These are phyloP conservation scores for Heliconius hewitsoni DNA, from an alignment of 1,140 invertebrate genomes.

Conservation along the genomic window DNA sequence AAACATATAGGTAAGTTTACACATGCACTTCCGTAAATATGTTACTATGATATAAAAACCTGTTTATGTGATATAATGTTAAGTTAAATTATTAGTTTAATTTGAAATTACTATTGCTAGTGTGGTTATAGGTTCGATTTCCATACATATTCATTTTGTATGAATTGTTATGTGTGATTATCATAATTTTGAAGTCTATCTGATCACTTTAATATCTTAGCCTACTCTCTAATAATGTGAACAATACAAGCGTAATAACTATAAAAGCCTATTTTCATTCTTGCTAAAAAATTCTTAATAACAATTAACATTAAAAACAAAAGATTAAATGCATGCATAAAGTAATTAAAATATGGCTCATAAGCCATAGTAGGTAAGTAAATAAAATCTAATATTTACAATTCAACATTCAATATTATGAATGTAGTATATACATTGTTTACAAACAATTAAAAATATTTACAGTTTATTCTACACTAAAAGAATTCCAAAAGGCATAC, in stretches of 20 bases:
- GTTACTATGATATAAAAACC: not conserved
- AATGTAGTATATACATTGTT: not conserved
- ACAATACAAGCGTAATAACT: too few relatives aligned
- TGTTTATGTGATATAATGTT: not conserved
- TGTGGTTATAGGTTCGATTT: not conserved
- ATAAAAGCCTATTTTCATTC: too few relatives aligned
- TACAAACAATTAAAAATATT: not conserved
- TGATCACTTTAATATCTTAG: too few relatives aligned
- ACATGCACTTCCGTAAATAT: slow-evolving; percentile 9
- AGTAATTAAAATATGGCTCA: not conserved
- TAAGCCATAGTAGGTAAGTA: not conserved
- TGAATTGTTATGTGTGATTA: not conserved
- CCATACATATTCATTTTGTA: not conserved
- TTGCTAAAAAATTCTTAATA: not conserved
- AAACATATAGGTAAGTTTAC: not conserved
- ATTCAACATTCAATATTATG: not conserved
- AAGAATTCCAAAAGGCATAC: not conserved
- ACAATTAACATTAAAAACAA: not conserved
- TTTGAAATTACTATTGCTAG: not conserved
- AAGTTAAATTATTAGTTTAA: not conserved
- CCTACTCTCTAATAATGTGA: too few relatives aligned
- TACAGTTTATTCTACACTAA: not conserved
- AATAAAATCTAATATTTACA: not conserved
- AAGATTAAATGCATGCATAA: not conserved
- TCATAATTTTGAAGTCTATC: too few relatives aligned